These are phyloP conservation scores for Chrysemys picta DNA, from an alignment of 2,113 vertebrate species.

Conservation along the genomic window DNA sequence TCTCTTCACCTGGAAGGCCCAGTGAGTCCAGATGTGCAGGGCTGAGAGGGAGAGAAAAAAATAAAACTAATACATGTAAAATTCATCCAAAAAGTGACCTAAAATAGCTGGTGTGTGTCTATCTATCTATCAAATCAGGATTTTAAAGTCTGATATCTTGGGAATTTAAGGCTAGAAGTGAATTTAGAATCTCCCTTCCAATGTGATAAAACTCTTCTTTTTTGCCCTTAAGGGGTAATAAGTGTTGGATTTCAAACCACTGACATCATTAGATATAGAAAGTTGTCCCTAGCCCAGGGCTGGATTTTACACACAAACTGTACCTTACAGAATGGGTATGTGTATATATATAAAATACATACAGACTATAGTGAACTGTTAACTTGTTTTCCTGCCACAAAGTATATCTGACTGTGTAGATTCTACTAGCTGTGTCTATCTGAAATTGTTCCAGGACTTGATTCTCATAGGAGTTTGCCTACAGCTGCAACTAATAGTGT, in stretches of 20 bases:
- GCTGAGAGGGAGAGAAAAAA: not conserved
- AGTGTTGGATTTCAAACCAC: not conserved
- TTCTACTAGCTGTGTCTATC: not conserved
- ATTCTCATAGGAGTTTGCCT: conserved; percentile 43
- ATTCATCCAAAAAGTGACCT: not conserved
- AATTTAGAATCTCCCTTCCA: not conserved
- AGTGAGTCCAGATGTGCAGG: not conserved
- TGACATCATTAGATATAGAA: not conserved
- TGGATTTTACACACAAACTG: not conserved
- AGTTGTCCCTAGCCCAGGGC: not conserved
- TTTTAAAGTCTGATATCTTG: not conserved
- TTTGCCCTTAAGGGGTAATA: not conserved
- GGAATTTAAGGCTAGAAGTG: not conserved
- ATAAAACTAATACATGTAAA: not conserved
- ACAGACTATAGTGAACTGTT: not conserved
- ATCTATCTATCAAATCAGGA: not conserved
- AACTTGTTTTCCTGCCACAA: not conserved
- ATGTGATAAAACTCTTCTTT: not conserved
- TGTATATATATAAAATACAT: not conserved
- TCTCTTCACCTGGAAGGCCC: not conserved
- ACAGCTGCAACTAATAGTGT: conserved; percentile 48
- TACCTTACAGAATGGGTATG: not conserved
- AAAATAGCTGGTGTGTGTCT: fast-evolving
- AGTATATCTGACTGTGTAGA: not conserved
- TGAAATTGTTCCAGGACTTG: conserved; percentile 55